Base-by-base conservation (phyloP, 2,797 vertebrate species). In the Channa striata region DNA sequence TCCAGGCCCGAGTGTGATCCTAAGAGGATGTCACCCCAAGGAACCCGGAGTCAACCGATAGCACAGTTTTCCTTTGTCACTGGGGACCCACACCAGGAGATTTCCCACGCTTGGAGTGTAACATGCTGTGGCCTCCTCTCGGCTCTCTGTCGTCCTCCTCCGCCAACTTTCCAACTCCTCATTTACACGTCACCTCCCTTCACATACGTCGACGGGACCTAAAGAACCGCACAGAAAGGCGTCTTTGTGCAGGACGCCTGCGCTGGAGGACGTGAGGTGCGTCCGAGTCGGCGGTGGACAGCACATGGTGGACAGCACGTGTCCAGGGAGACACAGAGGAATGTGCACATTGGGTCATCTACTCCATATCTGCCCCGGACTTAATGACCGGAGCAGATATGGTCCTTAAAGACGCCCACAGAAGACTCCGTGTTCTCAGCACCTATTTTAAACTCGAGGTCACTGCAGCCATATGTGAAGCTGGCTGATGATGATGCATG, bases 81-180 rank as follows among this genome's bases (percentile, higher is more conserved):
- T 59, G 43, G 93, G 91, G 93, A 92, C 77, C 48, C 49, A 47
- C 68, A 68, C 56, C 52, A 57, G 81, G 74, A 88, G 76, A 66
- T 85, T 95, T 94, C 93, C 93, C 93, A 94, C 92, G 93, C 88
- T 93, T 86, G 12, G 61, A 86, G 74, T 72, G 81, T 80, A 79
- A 85, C 46, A 42, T 44, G 60, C 54, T 78, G 78, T 33, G 69
- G 73, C 65, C 34, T 46, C 70, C 39, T 72, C 77, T 34, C 17
- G 20, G 51, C 61, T 34, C 48, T 52, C 56, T 63, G 14, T 60
- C 63, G 16, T 57, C 21, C 60, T 16, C 7, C n/a, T 33, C 53
- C 36, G 0, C 54, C 50, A 56, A 40, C 25, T 37, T 39, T 67
- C 30, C 19, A 2, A 17, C 53, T 34, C 43, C 40, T 30, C 25